Evolutionary conservation across 2,113 vertebrate genomes (phyloP), one percentile per base, ranked within the genome.

Genomic region (Lampris megalopsis): DNA sequence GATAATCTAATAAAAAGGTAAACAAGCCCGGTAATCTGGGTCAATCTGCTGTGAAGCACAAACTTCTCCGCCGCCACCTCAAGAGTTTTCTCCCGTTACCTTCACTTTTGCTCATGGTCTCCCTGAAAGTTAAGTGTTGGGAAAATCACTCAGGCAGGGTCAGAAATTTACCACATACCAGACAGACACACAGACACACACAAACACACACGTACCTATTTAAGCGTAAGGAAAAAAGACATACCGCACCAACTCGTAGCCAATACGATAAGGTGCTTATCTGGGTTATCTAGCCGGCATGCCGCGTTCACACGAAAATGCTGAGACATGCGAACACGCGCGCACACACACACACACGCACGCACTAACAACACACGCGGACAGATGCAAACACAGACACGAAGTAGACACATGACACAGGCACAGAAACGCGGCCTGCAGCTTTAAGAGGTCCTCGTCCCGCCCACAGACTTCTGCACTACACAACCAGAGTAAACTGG

Each of bases 401-500:
- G 11, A 73, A 54, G 54, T 9, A 78, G n/a, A 71, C 1, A 50
- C 6, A 66, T 9, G 11, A 77, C 47, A 60, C 7, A 80, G 9
- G 10, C 60, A 70, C 47, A 78, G 43, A 83, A 40, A 77, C 66
- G 79, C 35, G 83, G 63, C 63, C 77, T 92, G 88, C 75, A 82
- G 84, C 94, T 94, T 94, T 93, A 93, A 94, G 86, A 91, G 85
- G 62, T 80, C 59, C 72, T 77, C 52, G 86, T 91, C 90, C 92
- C 92, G 73, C 92, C 91, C 87, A 84, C 88, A 75, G 86, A 86
- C 86, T 88, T 89, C 88, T 87, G 81, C 81, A 75, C 91, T 92
- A 85, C 83, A 91, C 86, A 95, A 94, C 94, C 93, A 94, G 94
- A 94, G 86, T 90, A 90, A 95, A 95, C 94, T 94, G 94, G 94